Evolutionary conservation across 2,888 invertebrate species (phyloP), one percentile per base, ranked within the genome.

Genomic region (Toxonevra muliebris): DNA sequence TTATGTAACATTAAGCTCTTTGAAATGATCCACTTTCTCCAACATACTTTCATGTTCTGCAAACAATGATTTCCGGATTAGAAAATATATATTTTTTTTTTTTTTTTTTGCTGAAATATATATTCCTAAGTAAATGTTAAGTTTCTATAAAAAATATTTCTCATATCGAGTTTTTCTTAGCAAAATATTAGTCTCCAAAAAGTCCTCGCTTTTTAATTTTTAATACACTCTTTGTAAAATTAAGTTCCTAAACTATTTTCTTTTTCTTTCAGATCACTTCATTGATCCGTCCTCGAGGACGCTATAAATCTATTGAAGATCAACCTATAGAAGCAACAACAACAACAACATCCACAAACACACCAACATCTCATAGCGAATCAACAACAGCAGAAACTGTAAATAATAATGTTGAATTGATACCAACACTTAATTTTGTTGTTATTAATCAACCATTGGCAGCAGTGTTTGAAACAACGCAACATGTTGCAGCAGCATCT

Each of bases 351-450:
- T 19, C 41, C 43, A 52, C 68, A 68, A 63, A 54, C 54, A 43
- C 58, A 12, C 19, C 60, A 69, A 64, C 72, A 70, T 61, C 65
- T 69, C 68, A 17, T 59, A 30, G 7, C 7, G 53, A 55, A 19
- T 58, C 62, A 63, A 64, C 62, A 65, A 65, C 45, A 57, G 52
- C 62, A 45, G 43, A 1, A 58, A 72, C 73, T 73, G 59, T 71
- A 75, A 55, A 65, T 41, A 74, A 74, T 55, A 75, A 74, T 65
- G 73, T 76, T 70, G 82, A 83, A 75, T 72, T 84, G 30, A 77
- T 84, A 76, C 84, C 81, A 54, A 84, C 81, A 64, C 72, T 84
- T 66, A 79, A 79, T 66, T 81, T 84, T 69, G 73, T 82, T 59
- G 75, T 78, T 10, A 70, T 75, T 30, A 30, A 30, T 63, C 74